phyloP scores from a whole-genome alignment of 2,888 invertebrate genomes.

The Cerceris rybyensis region DNA sequence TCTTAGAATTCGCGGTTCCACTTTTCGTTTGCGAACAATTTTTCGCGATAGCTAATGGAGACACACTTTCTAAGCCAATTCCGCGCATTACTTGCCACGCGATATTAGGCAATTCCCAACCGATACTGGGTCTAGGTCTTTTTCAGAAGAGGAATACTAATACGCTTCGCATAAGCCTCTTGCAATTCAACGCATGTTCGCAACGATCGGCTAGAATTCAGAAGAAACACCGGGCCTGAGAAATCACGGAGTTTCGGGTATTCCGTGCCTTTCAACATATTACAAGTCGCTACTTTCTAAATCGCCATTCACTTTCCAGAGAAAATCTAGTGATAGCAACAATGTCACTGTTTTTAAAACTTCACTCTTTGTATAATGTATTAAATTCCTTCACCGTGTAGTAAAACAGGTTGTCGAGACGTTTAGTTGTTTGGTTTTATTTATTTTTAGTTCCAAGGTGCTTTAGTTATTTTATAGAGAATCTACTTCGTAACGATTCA shows the following conservation, averaged over 20 bases:
- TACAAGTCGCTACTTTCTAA: too few species aligned
- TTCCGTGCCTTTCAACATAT: neutral
- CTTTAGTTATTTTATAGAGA: too few species aligned
- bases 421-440: too few species aligned
- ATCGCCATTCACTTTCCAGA: neutral
- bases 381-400: too few species aligned
- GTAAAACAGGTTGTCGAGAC: too few species aligned
- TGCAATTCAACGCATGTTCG: constrained; percentile 28
- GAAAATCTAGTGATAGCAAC: neutral
- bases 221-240: constrained; percentile 7
- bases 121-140: constrained; percentile 73
- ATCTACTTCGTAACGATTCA: too few species aligned
- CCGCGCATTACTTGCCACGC: constrained; percentile 48
- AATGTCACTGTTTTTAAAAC: too few species aligned
- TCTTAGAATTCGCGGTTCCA: too few species aligned
- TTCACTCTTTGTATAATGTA: too few species aligned
- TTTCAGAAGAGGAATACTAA: constrained; percentile 66
- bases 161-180: constrained; percentile 25
- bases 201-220: constrained; percentile 2
- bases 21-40: too few species aligned
- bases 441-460: too few species aligned
- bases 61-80: constrained; percentile 73
- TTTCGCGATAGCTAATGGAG: constrained; percentile 2
- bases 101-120: constrained; percentile 67
- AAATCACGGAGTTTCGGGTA: neutral